phyloP scores from a whole-genome alignment of 2,888 invertebrate genomes.

The Zhuqinia jingwanae region DNA sequence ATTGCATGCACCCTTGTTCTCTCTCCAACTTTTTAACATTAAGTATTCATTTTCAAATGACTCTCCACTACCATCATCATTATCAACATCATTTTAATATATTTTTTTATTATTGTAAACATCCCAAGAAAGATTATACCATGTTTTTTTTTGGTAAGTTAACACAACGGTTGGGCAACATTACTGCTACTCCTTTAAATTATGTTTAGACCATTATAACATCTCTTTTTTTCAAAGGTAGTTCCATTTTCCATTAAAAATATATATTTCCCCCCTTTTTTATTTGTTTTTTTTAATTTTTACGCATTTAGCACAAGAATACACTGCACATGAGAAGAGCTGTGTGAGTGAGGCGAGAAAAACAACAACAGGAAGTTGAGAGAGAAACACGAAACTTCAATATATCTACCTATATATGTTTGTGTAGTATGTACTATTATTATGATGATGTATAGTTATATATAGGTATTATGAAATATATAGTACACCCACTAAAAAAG shows the following conservation, averaged over 20 bases:
- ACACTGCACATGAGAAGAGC: neutral
- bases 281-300: slow-evolving; percentile 20
- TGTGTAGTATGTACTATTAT: neutral
- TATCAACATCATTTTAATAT: neutral
- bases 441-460: neutral
- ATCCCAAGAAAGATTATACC: neutral
- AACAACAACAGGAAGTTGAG: slow-evolving; percentile 51
- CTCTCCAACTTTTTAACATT: neutral
- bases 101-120: neutral
- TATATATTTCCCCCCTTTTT: slow-evolving; percentile 5
- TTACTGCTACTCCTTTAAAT: too few species aligned
- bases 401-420: neutral
- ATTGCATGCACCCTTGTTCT: too few species aligned
- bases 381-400: slow-evolving; percentile 34
- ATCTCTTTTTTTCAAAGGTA: too few species aligned
- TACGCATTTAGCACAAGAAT: slow-evolving; percentile 25
- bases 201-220: too few species aligned
- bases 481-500: too few species aligned
- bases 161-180: neutral
- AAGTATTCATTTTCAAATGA: too few species aligned
- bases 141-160: neutral
- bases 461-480: neutral
- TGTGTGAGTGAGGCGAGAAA: neutral
- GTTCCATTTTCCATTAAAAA: too few species aligned
- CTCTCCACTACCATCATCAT: too few species aligned